These are phyloP conservation scores for Molossus molossus DNA, from an alignment of 2,797 vertebrate genomes.

Conservation along the genomic window DNA sequence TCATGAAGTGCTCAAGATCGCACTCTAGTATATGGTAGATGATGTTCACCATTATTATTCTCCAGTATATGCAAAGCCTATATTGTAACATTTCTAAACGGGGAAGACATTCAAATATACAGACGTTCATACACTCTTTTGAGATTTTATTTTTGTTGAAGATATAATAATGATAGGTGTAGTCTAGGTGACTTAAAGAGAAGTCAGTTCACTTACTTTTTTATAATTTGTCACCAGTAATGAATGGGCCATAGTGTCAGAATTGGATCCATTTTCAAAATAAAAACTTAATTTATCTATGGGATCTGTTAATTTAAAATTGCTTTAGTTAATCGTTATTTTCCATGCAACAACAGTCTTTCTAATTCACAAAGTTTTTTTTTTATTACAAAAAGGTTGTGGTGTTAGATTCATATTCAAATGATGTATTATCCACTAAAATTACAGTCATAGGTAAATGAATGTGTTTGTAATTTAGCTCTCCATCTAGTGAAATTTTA, in stretches of 20 bases:
- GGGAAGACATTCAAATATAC: not conserved
- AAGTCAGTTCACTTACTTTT: not conserved
- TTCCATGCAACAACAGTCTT: not conserved
- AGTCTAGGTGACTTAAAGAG: not conserved
- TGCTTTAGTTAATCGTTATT: not conserved
- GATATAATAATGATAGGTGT: not conserved
- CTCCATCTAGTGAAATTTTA: not conserved
- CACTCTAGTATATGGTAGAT: not conserved
- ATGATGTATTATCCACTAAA: not conserved
- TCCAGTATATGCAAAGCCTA: not conserved
- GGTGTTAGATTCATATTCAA: not conserved
- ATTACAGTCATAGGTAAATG: not conserved
- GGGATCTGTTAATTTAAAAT: not conserved
- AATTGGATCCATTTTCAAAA: not conserved
- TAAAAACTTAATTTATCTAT: not conserved
- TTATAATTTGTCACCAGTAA: not conserved
- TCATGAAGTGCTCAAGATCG: not conserved
- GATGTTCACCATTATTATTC: not conserved
- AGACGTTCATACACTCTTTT: not conserved
- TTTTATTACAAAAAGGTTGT: not conserved
- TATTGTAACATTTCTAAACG: not conserved
- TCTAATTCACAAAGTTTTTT: not conserved
- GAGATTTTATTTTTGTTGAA: slow-evolving; percentile 30
- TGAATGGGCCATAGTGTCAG: not conserved
- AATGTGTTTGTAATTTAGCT: not conserved